Conservation (phyloP, 2,888 invertebrate genomes). For the Oscheius sp. region DNA sequence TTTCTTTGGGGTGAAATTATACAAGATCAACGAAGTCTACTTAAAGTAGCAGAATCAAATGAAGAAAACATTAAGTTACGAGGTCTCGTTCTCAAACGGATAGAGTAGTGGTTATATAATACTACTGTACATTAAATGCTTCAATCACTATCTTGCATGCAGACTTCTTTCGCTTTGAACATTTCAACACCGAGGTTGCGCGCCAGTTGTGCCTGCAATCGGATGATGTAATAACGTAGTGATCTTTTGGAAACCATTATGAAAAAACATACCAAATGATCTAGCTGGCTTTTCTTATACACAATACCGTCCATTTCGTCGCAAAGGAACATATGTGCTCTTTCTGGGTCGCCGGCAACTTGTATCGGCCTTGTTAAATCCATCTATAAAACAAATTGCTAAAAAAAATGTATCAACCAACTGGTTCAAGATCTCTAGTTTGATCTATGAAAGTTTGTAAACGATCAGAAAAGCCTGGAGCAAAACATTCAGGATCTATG, state of each 20-base stretch:
- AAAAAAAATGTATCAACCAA: slow-evolving; percentile 22
- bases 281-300: slow-evolving; percentile 73
- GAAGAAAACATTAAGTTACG: slow-evolving; percentile 3
- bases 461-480: slow-evolving; percentile 63
- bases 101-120: no score
- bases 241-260: no score
- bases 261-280: slow-evolving; percentile 75
- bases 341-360: slow-evolving; percentile 69
- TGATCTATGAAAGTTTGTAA: slow-evolving; percentile 68
- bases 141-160: not conserved
- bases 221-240: not conserved
- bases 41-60: slow-evolving; percentile 30
- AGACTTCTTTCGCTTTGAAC: slow-evolving; percentile 22
- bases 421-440: slow-evolving; percentile 61
- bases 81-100: not conserved
- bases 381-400: slow-evolving; percentile 33
- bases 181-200: slow-evolving; percentile 12
- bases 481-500: slow-evolving; percentile 69
- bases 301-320: slow-evolving; percentile 66
- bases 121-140: no score
- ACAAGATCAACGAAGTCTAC: slow-evolving; percentile 55
- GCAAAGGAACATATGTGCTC: slow-evolving; percentile 64
- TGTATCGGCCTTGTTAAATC: slow-evolving; percentile 57
- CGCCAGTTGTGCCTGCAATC: slow-evolving; percentile 8
- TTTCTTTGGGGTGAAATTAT: slow-evolving; percentile 68